Evolutionary conservation across 2,113 vertebrate species (phyloP), one percentile per base, ranked within the genome.

Genomic region (Chamaea fasciata): DNA sequence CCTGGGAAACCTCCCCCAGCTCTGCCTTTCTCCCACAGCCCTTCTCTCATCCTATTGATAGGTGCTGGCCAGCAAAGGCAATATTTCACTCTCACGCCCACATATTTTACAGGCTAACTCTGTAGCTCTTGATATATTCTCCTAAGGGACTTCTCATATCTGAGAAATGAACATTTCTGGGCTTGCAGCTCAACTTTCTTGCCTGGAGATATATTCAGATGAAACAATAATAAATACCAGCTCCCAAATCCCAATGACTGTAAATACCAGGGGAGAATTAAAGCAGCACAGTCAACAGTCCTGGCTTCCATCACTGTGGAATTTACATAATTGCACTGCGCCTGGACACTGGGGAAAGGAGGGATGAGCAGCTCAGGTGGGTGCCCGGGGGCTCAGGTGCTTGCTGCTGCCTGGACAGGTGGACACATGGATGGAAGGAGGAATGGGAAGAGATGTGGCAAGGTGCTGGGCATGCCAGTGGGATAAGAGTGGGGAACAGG

Each of bases 391-490:
- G 20, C 42, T 81, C 3, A 2, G 35, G 11, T 64, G 33, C 53
- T 84, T 77, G 41, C 31, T 87, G 69, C 69, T 59, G 53, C 50
- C 12, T 2, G 56, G 30, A 59, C 10, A n/a, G 59, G 68, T 0
- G 27, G 27, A 62, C 10, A 31, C 68, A 35, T 0, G n/a, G 27
- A 42, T 30, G 37, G 53, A 77, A 60, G n/a, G 59, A 87, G 22
- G 16, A 15, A 3, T 1, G 2, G 46, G 30, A 59, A 56, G 56
- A 33, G 65, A 37, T 1, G 10, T n/a, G n/a, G n/a, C 44, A 46
- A 31, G 10, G 11, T 2, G 5, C 8, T 30, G 53, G 41, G 52
- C 2, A 2, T 35, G 23, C 35, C 24, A 9, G 33, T 0, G 4
- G 35, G 4, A 12, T 11, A 14, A 27, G 42, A 63, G 8, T 3